Evolutionary conservation across 2,797 vertebrate species (phyloP).

Genomic region (Rhinichthys osculus): DNA sequence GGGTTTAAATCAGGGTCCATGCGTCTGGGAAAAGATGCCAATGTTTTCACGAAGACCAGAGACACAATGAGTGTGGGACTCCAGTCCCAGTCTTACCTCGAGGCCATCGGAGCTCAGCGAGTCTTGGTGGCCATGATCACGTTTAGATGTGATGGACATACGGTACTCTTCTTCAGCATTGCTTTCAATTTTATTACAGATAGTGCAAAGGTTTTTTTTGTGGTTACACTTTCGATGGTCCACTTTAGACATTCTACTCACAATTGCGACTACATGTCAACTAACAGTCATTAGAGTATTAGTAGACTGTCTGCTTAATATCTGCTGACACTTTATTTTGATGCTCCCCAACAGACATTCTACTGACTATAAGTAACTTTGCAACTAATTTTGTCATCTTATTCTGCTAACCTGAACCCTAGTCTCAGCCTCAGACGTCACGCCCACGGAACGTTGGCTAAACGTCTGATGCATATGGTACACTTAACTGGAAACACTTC

Average conservation of each 20-base stretch:
- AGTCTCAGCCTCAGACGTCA: too few relatives aligned
- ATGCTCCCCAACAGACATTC: too few relatives aligned
- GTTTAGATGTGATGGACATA: slow-evolving; percentile 70
- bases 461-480: too few relatives aligned
- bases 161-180: slow-evolving; percentile 61
- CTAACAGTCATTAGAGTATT: too few relatives aligned
- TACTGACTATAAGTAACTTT: too few relatives aligned
- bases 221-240: neutral
- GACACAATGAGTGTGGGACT: slow-evolving; percentile 84
- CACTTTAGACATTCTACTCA: neutral
- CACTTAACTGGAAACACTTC: too few relatives aligned
- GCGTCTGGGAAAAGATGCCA: slow-evolving; percentile 90
- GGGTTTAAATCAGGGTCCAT: slow-evolving; percentile 66
- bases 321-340: too few relatives aligned
- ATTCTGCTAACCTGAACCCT: too few relatives aligned
- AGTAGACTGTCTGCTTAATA: too few relatives aligned
- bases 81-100: slow-evolving; percentile 91
- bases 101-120: slow-evolving; percentile 80
- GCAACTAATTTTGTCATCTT: too few relatives aligned
- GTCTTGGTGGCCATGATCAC: slow-evolving; percentile 89
- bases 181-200: neutral
- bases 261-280: neutral
- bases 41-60: slow-evolving; percentile 90
- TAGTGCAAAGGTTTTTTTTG: neutral
- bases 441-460: too few relatives aligned